Evolutionary conservation across 2,888 invertebrate genomes (phyloP).

Genomic region (Lymantria dispar): DNA sequence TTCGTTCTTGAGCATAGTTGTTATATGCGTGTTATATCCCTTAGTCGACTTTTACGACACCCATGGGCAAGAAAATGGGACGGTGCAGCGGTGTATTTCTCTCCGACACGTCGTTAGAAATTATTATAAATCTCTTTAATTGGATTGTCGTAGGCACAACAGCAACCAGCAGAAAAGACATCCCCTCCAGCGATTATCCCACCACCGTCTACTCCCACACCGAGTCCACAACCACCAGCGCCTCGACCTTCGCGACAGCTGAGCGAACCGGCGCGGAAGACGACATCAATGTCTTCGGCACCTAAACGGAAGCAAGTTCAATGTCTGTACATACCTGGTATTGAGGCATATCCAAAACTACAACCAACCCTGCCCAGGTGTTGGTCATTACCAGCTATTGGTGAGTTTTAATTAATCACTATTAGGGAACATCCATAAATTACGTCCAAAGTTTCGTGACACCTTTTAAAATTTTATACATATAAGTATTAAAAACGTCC

Average conservation of each 20-base stretch:
- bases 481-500: too few relatives aligned
- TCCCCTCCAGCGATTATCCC: constrained; percentile 12
- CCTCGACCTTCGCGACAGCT: constrained; percentile 5
- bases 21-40: too few relatives aligned
- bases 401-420: constrained; percentile 41
- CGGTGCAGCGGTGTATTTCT: too few relatives aligned
- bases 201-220: constrained; percentile 4
- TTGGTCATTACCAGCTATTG: constrained; percentile 89
- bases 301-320: constrained; percentile 34
- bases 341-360: constrained; percentile 88
- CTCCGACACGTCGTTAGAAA: too few relatives aligned
- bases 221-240: background rate
- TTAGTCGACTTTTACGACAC: too few relatives aligned
- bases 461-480: too few relatives aligned
- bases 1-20: too few relatives aligned
- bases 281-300: constrained; percentile 8
- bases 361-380: constrained; percentile 86
- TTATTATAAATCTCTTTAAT: too few relatives aligned
- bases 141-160: constrained; percentile 9
- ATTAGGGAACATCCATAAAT: too few relatives aligned
- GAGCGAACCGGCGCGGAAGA: background rate
- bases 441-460: too few relatives aligned
- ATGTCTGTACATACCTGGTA: constrained; percentile 90
- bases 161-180: constrained; percentile 12
- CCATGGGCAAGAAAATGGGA: too few relatives aligned